Percentiles rank a stretch among this genome's conserved stretches.
Conservation (phyloP, 2,888 invertebrate genomes). For the Tachina lurida region DNA sequence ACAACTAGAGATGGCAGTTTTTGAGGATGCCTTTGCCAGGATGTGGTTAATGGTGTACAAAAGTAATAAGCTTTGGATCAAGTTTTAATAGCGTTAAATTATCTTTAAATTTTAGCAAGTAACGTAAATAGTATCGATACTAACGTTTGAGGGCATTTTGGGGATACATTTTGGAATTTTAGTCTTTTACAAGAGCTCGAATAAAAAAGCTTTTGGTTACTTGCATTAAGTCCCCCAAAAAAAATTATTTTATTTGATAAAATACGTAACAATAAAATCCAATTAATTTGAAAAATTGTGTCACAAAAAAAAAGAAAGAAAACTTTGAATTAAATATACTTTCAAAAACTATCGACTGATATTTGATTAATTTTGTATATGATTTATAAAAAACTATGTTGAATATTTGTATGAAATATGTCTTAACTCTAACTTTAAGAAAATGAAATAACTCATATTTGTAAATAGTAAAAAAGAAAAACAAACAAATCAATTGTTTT, state of each 20-base stretch:
- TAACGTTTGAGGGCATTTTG: too few relatives aligned
- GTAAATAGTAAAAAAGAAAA: conserved; percentile 35
- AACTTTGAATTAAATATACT: background rate
- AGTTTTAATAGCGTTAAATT: too few relatives aligned
- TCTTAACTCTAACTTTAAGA: background rate
- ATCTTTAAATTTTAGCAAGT: too few relatives aligned
- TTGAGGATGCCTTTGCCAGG: too few relatives aligned
- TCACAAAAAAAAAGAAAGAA: background rate
- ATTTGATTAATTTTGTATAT: conserved; percentile 5
- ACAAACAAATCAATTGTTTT: background rate
- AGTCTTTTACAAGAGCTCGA: too few relatives aligned
- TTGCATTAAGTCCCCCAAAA: too few relatives aligned
- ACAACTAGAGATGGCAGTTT: too few relatives aligned
- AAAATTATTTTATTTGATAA: background rate
- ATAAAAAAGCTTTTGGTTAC: too few relatives aligned
- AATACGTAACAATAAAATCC: background rate
- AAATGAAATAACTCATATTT: conserved; percentile 7
- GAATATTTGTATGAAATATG: conserved; percentile 22
- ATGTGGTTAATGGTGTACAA: too few relatives aligned
- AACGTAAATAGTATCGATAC: too few relatives aligned
- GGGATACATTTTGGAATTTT: too few relatives aligned
- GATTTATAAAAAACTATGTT: conserved; percentile 22
- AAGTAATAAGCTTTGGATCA: too few relatives aligned
- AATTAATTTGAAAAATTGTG: background rate
- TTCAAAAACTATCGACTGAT: conserved; percentile 43